Base-by-base conservation (phyloP, 2,113 vertebrate genomes). In the Tetrax tetrax region DNA sequence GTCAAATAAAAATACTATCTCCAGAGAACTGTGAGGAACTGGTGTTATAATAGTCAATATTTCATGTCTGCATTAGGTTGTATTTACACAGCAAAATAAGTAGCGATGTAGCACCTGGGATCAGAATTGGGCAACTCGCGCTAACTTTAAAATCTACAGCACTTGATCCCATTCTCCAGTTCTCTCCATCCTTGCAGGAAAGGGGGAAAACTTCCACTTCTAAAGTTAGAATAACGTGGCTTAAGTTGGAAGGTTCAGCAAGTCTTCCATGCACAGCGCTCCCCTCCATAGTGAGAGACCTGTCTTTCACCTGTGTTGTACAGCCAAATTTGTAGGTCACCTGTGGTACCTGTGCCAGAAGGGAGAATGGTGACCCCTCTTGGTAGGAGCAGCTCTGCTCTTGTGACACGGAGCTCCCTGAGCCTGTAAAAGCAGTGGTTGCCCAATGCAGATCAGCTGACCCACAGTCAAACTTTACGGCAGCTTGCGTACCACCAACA, bases 221-320 rank as follows among this genome's bases (percentile, higher is more conserved):
- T 33, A 8, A 91, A 70, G 31, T 51, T 79, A 87, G 75, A 82
- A 81, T 59, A 77, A 56, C 0, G 1, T 45, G 31, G 7, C 64
- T 59, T 43, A 35, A 59, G 15, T 60, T 45, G 56, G 23, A 75
- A 7, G 23, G 29, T 59, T 91, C 57, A 41, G 33, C 23, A 81
- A 35, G 6, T 74, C 70, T 56, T 20, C 31, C 77, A 28, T 2
- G 11, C 4, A 4, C 12, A 88, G 21, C n/a, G 43, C 7, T 10
- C 0, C 1, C 1, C 7, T 78, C 28, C 21, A 7, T 25, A 45
- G 65, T 3, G 10, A 59, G 24, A 10, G 4, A 37, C 22, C 25
- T 53, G 13, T 41, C 63, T 71, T 63, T 75, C 4, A 29, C 23
- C 48, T 82, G 41, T 43, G 15, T 16, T 43, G 41, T 43, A 43